Evolutionary conservation across 2,797 vertebrate genomes (phyloP).

Genomic region (Pipistrellus nathusii): DNA sequence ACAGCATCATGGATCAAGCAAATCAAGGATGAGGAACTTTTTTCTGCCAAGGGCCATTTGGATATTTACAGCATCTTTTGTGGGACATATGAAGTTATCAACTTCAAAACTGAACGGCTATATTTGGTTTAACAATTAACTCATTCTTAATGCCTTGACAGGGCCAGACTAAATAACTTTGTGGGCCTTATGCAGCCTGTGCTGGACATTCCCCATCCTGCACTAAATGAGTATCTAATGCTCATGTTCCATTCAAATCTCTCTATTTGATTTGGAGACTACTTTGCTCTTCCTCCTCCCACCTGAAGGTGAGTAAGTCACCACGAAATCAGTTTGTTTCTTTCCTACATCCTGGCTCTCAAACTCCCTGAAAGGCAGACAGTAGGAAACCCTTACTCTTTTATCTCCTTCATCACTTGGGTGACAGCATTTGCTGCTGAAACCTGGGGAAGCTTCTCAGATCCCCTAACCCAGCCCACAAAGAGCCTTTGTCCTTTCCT

Average conservation of each 20-base stretch:
- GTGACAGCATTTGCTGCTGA: not conserved
- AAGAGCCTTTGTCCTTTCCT: not conserved
- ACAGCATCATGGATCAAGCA: not conserved
- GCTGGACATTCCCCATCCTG: too few species aligned
- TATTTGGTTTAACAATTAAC: too few species aligned
- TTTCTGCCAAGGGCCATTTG: too few species aligned
- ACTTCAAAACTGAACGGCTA: too few species aligned
- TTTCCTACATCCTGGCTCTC: not conserved
- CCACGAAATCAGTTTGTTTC: not conserved
- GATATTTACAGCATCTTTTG: too few species aligned
- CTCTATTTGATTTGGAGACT: not conserved
- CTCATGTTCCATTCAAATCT: not conserved
- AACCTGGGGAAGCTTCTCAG: not conserved
- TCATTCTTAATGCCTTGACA: too few species aligned
- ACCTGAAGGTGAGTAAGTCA: not conserved
- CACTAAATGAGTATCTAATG: not conserved
- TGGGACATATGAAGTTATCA: too few species aligned
- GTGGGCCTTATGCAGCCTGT: too few species aligned
- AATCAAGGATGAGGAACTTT: not conserved
- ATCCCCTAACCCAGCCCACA: not conserved
- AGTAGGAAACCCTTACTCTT: not conserved
- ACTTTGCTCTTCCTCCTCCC: not conserved
- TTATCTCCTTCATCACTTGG: not conserved
- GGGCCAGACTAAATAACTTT: too few species aligned
- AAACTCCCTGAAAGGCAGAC: not conserved